Conservation (phyloP, 2,113 vertebrate species). For the Oreotrochilus melanogaster region DNA sequence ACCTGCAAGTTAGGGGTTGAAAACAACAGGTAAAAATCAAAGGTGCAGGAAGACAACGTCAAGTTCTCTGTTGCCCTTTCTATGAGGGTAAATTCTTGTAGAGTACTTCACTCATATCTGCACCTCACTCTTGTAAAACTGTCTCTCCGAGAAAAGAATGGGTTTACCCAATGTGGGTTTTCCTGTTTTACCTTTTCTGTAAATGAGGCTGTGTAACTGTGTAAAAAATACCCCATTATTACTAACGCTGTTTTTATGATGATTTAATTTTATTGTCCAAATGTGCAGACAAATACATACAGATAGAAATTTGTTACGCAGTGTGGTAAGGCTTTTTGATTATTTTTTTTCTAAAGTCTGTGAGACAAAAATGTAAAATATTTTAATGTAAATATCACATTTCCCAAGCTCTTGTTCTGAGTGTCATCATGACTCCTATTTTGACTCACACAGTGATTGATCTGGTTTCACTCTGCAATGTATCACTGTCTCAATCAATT, state of each 20-base stretch:
- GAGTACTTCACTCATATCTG: not conserved
- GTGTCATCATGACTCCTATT: conserved; percentile 60
- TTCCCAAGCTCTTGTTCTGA: conserved; percentile 74
- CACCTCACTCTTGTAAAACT: not conserved
- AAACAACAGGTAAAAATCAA: conserved; percentile 14
- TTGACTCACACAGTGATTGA: conserved; percentile 69
- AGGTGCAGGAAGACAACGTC: not conserved
- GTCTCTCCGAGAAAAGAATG: not conserved
- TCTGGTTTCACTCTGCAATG: conserved; percentile 68
- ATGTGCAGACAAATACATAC: not conserved
- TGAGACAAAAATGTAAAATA: conserved; percentile 71
- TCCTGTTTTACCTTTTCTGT: conserved; percentile 17
- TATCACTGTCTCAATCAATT: conserved; percentile 78
- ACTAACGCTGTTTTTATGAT: conserved; percentile 21
- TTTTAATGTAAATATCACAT: conserved; percentile 76
- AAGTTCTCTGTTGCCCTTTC: not conserved
- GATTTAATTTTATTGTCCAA: conserved; percentile 25
- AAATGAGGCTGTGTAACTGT: not conserved
- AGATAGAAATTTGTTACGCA: conserved; percentile 6
- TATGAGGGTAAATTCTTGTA: not conserved
- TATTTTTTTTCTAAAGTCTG: conserved; percentile 29
- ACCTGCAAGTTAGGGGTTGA: not conserved
- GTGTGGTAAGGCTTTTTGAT: conserved; percentile 16
- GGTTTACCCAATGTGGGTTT: not conserved
- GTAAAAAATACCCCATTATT: not conserved